A percentile compares a stretch with the other conserved stretches of the same genome.
Evolutionary conservation across 2,797 vertebrate species (phyloP).

Genomic region (Streptopelia turtur): DNA sequence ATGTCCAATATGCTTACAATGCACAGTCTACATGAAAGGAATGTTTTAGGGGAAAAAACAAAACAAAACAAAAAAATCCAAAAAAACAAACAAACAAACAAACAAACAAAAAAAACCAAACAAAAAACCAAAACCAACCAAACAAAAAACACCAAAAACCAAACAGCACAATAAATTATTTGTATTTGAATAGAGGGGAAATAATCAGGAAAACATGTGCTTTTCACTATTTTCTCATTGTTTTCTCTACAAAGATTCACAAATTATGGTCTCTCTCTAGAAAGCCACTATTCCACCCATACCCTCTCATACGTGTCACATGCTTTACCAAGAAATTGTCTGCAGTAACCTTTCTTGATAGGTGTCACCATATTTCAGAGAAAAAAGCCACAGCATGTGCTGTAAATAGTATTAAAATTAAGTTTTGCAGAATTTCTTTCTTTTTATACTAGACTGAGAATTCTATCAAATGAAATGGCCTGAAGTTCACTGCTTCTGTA

Average conservation of each 20-base stretch:
- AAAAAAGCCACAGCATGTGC: slow-evolving; percentile 18
- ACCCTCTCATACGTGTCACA: not conserved
- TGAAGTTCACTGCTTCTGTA: slow-evolving; percentile 18
- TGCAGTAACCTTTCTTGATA: slow-evolving; percentile 53
- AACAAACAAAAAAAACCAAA: too few species aligned
- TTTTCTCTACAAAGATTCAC: slow-evolving; percentile 12
- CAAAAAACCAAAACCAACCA: too few species aligned
- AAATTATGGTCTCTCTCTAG: not conserved
- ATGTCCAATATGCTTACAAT: not conserved
- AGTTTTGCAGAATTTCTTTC: not conserved
- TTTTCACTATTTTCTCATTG: slow-evolving; percentile 24
- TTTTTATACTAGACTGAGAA: slow-evolving; percentile 12
- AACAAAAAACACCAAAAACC: not conserved
- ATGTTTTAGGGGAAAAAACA: not conserved
- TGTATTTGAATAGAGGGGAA: not conserved
- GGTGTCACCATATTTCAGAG: slow-evolving; percentile 52
- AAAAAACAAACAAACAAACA: too few species aligned
- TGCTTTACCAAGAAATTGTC: slow-evolving; percentile 29
- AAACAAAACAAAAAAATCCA: not conserved
- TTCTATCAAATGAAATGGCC: slow-evolving; percentile 5
- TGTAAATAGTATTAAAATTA: slow-evolving; percentile 10
- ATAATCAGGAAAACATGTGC: not conserved
- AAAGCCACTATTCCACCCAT: not conserved
- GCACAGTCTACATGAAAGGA: not conserved
- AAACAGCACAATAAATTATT: not conserved